phyloP scores from a whole-genome alignment of 2,888 invertebrate species.

The Steinernema hermaphroditum region DNA sequence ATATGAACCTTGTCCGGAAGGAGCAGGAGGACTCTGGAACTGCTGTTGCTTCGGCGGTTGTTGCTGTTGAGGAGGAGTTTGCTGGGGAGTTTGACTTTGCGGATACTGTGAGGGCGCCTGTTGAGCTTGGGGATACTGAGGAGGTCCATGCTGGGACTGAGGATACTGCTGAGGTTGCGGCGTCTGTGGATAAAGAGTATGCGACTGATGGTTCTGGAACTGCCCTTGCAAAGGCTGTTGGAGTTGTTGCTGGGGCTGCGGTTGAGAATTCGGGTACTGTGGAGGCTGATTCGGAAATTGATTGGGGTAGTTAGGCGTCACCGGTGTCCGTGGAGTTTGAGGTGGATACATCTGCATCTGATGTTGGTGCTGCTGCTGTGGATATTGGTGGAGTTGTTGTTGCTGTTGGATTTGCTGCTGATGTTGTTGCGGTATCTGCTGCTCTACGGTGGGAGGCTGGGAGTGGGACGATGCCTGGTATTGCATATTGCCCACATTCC shows the following conservation, averaged over 20 bases:
- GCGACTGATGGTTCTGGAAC: neutral
- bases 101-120: conserved; percentile 15
- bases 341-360: conserved; percentile 39
- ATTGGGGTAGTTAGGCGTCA: conserved; percentile 25
- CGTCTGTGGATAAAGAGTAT: neutral
- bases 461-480: neutral
- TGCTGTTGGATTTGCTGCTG: conserved; percentile 14
- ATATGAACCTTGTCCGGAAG: neutral
- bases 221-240: conserved; percentile 12
- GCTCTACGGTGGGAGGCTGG: neutral
- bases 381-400: neutral
- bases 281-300: neutral
- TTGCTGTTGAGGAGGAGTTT: neutral
- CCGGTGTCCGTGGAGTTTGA: conserved; percentile 33
- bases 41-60: conserved; percentile 18
- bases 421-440: neutral
- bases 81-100: conserved; percentile 19
- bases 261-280: conserved; percentile 8
- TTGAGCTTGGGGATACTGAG: neutral
- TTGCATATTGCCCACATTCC: no score
- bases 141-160: neutral
- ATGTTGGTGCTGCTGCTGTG: conserved; percentile 35
- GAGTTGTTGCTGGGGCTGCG: neutral
- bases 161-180: neutral
- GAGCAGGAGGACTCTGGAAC: neutral